Conservation (phyloP, 2,113 vertebrate genomes). For the Tauraco erythrolophus region DNA sequence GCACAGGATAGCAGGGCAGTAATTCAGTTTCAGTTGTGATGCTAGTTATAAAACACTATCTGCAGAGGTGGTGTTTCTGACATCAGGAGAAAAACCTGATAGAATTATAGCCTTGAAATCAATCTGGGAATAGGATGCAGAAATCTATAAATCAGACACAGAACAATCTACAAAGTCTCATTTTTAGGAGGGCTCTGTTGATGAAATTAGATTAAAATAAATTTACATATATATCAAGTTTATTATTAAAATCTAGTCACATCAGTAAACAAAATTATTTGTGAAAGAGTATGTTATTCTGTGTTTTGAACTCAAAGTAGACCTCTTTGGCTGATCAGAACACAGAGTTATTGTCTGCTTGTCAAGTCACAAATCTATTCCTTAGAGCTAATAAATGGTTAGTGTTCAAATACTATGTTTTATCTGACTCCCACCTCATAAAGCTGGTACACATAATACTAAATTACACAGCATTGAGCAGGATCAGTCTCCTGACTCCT, state of each 20-base stretch:
- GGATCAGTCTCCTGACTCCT: conserved; percentile 71
- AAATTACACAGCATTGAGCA: conserved; percentile 70
- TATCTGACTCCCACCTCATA: conserved; percentile 74
- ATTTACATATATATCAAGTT: conserved; percentile 86
- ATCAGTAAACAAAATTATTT: conserved; percentile 78
- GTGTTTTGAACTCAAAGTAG: conserved; percentile 61
- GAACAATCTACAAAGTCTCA: conserved; percentile 70
- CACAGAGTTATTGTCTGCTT: conserved; percentile 78
- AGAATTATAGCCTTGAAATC: conserved; percentile 76
- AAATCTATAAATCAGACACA: conserved; percentile 76
- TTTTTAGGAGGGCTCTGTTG: conserved; percentile 73
- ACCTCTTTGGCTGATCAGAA: conserved; percentile 74
- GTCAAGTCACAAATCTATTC: conserved; percentile 76
- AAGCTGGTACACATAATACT: conserved; percentile 66
- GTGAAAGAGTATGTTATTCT: conserved; percentile 58
- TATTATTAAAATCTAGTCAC: conserved; percentile 81
- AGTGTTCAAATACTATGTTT: conserved; percentile 73
- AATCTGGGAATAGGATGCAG: conserved; percentile 70
- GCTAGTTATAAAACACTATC: conserved; percentile 68
- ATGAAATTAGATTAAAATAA: conserved; percentile 83
- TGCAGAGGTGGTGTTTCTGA: conserved; percentile 61
- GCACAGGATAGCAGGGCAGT: conserved; percentile 42
- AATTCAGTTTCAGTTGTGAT: conserved; percentile 55
- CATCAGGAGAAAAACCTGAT: conserved; percentile 67
- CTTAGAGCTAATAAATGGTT: conserved; percentile 77